phyloP scores from a whole-genome alignment of 2,888 invertebrate species.

The Polydrusus tereticollis region DNA sequence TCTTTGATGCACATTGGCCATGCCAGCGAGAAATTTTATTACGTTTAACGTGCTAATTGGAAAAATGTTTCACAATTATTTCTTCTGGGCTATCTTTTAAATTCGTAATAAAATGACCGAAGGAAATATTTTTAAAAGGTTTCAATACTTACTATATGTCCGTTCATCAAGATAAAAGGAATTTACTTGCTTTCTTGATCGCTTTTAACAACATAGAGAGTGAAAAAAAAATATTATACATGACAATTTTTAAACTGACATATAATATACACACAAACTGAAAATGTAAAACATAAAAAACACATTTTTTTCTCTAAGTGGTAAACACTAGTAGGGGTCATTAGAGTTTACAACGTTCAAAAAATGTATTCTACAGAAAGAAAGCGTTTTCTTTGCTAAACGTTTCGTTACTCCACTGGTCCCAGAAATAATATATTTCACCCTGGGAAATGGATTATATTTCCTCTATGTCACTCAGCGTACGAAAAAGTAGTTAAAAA shows the following conservation, averaged over 20 bases:
- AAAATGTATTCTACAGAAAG: too few relatives aligned
- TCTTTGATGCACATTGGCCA: conserved; percentile 6
- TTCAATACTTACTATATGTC: not conserved
- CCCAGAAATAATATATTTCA: not conserved
- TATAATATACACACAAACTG: too few relatives aligned
- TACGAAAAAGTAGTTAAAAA: not conserved
- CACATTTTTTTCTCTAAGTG: too few relatives aligned
- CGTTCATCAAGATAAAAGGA: too few relatives aligned
- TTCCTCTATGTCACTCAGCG: not conserved
- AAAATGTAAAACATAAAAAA: too few relatives aligned
- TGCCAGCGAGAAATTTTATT: not conserved
- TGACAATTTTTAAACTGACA: too few relatives aligned
- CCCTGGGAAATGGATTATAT: not conserved
- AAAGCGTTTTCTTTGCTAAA: not conserved
- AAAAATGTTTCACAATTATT: not conserved
- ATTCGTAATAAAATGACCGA: conserved; percentile 7
- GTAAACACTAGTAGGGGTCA: too few relatives aligned
- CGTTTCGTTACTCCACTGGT: not conserved
- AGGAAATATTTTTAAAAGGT: conserved; percentile 9
- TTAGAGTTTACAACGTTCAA: too few relatives aligned
- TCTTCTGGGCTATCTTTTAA: conserved; percentile 1
- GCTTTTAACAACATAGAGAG: too few relatives aligned
- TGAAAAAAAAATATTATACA: too few relatives aligned
- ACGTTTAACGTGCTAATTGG: conserved; percentile 9
- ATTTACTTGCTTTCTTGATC: too few relatives aligned